These are phyloP conservation scores for Drosophila setosimentum DNA, from an alignment of 2,888 invertebrate species.

Conservation along the genomic window DNA sequence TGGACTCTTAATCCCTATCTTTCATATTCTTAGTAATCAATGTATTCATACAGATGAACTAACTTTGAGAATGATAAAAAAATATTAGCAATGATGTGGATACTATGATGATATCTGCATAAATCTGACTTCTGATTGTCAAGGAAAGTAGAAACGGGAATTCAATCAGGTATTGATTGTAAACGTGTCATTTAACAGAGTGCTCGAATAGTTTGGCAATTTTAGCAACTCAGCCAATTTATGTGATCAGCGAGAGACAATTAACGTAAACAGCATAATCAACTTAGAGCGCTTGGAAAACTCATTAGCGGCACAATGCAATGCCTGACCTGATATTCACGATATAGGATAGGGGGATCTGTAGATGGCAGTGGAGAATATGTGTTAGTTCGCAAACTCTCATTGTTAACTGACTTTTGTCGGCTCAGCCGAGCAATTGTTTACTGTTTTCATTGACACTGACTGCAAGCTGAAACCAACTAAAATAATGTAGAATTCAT, in stretches of 20 bases:
- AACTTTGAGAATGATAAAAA: background rate
- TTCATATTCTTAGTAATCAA: background rate
- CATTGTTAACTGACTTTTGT: slow-evolving; percentile 17
- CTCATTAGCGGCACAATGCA: slow-evolving; percentile 41
- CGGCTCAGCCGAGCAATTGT: slow-evolving; percentile 19
- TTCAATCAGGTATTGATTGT: background rate
- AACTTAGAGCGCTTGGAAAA: slow-evolving; percentile 29
- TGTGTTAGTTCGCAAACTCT: slow-evolving; percentile 22
- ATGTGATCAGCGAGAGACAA: slow-evolving; percentile 27
- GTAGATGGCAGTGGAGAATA: background rate
- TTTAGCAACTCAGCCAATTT: slow-evolving; percentile 29
- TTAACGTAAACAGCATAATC: slow-evolving; percentile 52
- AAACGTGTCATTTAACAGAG: background rate
- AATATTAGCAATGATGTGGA: background rate
- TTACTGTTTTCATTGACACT: slow-evolving; percentile 22
- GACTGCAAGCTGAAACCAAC: background rate
- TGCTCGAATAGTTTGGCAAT: background rate
- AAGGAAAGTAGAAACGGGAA: too few relatives aligned
- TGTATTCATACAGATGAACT: background rate
- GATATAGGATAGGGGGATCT: background rate
- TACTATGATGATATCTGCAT: background rate
- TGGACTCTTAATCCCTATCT: background rate
- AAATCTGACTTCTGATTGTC: too few relatives aligned
- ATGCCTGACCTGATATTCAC: background rate
- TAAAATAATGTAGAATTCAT: background rate